A percentile compares a stretch with the other conserved stretches of the same genome.
These are phyloP conservation scores for Dorcus parallelipipedus DNA, from an alignment of 2,888 invertebrate genomes.

Conservation along the genomic window DNA sequence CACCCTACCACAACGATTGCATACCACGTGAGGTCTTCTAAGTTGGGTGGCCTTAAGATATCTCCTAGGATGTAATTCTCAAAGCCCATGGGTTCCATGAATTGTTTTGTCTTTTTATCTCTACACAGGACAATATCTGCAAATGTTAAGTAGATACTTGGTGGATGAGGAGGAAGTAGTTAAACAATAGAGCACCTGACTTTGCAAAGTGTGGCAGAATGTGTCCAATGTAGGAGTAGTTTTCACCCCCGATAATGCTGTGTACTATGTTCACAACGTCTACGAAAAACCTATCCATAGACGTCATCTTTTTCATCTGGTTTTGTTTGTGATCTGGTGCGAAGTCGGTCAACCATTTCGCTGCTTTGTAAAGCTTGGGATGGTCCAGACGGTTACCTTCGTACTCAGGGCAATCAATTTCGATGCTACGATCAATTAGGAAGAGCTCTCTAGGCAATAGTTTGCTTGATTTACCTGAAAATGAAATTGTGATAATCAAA, in stretches of 20 bases:
- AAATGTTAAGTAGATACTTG: constrained; percentile 14
- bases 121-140: constrained; percentile 43
- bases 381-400: constrained; percentile 55
- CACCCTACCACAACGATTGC: constrained; percentile 60
- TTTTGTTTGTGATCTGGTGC: constrained; percentile 51
- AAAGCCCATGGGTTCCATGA: constrained; percentile 52
- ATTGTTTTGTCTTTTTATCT: constrained; percentile 50
- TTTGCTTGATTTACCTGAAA: constrained; percentile 34
- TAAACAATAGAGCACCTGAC: constrained; percentile 49
- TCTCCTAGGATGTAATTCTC: constrained; percentile 53
- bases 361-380: constrained; percentile 51
- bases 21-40: constrained; percentile 49
- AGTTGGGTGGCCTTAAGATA: constrained; percentile 35
- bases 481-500: background rate
- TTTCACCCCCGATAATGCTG: constrained; percentile 51
- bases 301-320: constrained; percentile 52
- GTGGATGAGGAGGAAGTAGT: background rate
- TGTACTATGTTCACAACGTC: constrained; percentile 55
- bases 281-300: constrained; percentile 57
- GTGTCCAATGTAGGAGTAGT: constrained; percentile 54
- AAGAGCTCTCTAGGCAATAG: constrained; percentile 56
- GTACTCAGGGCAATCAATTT: constrained; percentile 59
- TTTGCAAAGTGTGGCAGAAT: constrained; percentile 66
- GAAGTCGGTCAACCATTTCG: constrained; percentile 60
- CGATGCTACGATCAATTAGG: constrained; percentile 58